These are phyloP conservation scores for Atherix ibis DNA, from an alignment of 2,888 invertebrate species.

Conservation along the genomic window DNA sequence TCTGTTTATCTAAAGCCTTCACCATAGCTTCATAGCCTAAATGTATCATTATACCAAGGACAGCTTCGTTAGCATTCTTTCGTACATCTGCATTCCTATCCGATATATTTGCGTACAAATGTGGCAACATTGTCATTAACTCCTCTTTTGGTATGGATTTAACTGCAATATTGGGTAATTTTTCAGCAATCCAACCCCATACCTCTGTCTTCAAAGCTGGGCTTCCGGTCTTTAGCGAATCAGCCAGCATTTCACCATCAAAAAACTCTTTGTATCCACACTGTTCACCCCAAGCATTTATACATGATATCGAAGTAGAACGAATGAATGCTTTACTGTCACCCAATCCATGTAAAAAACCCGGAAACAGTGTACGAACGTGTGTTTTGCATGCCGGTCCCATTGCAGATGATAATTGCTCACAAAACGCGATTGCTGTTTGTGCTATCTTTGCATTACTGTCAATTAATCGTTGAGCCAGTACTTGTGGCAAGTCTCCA, in stretches of 20 bases:
- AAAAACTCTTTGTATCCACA: slow-evolving; percentile 67
- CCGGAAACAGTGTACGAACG: slow-evolving; percentile 67
- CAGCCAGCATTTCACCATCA: slow-evolving; percentile 78
- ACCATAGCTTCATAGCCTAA: slow-evolving; percentile 48
- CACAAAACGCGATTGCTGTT: slow-evolving; percentile 67
- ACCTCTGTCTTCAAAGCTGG: slow-evolving; percentile 68
- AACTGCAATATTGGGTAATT: slow-evolving; percentile 51
- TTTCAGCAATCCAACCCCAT: slow-evolving; percentile 72
- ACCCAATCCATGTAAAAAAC: slow-evolving; percentile 65
- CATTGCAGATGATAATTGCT: slow-evolving; percentile 65
- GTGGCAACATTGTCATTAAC: slow-evolving; percentile 56
- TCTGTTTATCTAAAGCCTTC: slow-evolving; percentile 31
- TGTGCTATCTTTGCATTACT: slow-evolving; percentile 87
- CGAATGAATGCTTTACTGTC: slow-evolving; percentile 68
- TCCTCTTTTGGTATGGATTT: slow-evolving; percentile 72
- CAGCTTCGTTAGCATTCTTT: slow-evolving; percentile 76
- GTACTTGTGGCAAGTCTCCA: slow-evolving; percentile 67
- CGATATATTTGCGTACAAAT: slow-evolving; percentile 67
- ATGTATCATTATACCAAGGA: slow-evolving; percentile 86
- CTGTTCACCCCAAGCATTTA: slow-evolving; percentile 71
- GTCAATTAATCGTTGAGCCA: slow-evolving; percentile 65
- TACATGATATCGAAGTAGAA: slow-evolving; percentile 61
- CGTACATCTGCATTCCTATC: slow-evolving; percentile 85
- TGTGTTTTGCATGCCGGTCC: slow-evolving; percentile 66
- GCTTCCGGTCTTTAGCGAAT: slow-evolving; percentile 72